Base-by-base conservation (phyloP, 37 sponge, comb jelly and placozoan species). In the Hexactinellida sp. region DNA sequence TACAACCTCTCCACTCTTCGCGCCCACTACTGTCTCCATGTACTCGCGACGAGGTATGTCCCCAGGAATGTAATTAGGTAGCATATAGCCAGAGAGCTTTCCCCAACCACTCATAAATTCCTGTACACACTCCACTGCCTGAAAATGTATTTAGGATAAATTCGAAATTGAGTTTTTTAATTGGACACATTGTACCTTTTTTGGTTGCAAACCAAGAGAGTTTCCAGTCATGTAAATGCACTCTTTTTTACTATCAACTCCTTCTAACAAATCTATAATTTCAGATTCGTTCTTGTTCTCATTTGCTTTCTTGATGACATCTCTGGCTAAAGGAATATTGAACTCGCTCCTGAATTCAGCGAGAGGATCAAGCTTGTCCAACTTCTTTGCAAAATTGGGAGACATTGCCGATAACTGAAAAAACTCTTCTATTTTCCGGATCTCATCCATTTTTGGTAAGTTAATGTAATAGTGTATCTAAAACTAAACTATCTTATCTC, bases 161-260 rank as follows among this genome's bases (percentile, higher is more conserved):
- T 39, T 38, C 24, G 36, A 37, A 24, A 76, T 25, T 24, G 24
- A 84, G 82, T 38, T 84, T 1, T 0, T 39, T 38, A 84, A 36
- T 38, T 54, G 86, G n/a, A 28, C 88, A 41, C 35, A 95, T 36
- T 30, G 87, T n/a, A 0, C 34, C 85, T 55, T 54, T 84, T 91
- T 93, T 24, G 95, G 95, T 83, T 91, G 93, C 38, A 97, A 85
- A 7, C 97, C 97, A 32, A 97, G 93, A 23, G 95, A 94, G 86
- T 95, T 93, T 36, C 94, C 93, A 41, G 41, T 24, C 39, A 97
- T 39, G 54, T 97, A 97, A 28, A 93, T 38, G 41, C 90, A 90
- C 36, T 93, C 87, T 1, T 84, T 39, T 1, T 85, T 32, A 16
- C 24, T 35, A 84, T 94, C 90, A 35, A 91, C 82, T 37, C 39